A percentile compares a stretch with the other conserved stretches of the same genome.
These are phyloP conservation scores for Diadophis punctatus DNA, from an alignment of 2,113 vertebrate genomes.

Conservation along the genomic window DNA sequence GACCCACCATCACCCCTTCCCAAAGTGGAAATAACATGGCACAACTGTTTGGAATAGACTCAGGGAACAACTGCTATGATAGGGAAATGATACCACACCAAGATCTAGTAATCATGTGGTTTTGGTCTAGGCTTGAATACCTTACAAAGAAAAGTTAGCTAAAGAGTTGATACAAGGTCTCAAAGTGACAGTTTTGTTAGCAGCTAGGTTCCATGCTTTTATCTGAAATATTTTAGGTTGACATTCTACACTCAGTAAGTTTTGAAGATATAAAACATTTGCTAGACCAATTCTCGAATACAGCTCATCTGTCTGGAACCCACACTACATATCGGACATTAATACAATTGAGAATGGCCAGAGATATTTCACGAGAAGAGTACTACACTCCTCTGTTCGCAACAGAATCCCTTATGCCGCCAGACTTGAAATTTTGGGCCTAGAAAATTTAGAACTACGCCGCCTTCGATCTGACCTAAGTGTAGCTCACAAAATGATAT, in stretches of 20 bases:
- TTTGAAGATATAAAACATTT: background rate
- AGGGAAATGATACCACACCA: background rate
- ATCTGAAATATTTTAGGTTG: background rate
- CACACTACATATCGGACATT: too few species aligned
- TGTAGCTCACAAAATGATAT: too few species aligned
- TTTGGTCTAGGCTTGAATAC: background rate
- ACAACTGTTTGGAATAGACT: background rate
- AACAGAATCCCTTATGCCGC: too few species aligned
- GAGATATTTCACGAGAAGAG: too few species aligned
- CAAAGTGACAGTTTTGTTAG: background rate
- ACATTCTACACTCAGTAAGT: background rate
- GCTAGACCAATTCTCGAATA: too few species aligned
- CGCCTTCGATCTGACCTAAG: too few species aligned
- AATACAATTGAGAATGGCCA: too few species aligned
- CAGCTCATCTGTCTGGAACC: too few species aligned
- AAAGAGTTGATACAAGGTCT: background rate
- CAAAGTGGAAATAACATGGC: background rate
- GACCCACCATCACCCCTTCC: background rate
- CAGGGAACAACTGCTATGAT: background rate
- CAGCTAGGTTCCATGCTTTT: background rate
- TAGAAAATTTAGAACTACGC: too few species aligned
- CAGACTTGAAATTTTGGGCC: too few species aligned
- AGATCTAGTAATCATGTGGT: background rate
- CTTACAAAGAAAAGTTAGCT: background rate
- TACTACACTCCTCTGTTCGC: too few species aligned